phyloP scores from a whole-genome alignment of 2,888 invertebrate species.

The Rotaria socialis region DNA sequence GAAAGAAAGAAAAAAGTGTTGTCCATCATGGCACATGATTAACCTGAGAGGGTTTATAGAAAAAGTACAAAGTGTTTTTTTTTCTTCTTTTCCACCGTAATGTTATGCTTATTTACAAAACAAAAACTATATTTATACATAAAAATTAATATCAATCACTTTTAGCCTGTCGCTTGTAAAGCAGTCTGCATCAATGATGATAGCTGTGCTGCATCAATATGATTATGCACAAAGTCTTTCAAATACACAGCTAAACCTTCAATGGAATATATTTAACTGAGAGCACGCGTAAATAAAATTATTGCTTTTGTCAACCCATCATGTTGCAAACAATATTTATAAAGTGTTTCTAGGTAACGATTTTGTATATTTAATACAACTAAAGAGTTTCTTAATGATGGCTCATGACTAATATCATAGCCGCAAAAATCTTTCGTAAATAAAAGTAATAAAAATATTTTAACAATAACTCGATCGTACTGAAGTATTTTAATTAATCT shows the following conservation, averaged over 20 bases:
- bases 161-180: neutral
- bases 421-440: neutral
- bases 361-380: neutral
- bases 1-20: too few relatives aligned
- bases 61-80: too few relatives aligned
- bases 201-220: neutral
- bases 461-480: constrained; percentile 23
- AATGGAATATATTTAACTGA: neutral
- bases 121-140: neutral
- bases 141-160: neutral
- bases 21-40: too few relatives aligned
- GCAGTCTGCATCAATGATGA: neutral
- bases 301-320: neutral
- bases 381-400: neutral
- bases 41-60: too few relatives aligned
- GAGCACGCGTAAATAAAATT: neutral
- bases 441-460: neutral
- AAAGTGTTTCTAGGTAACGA: neutral
- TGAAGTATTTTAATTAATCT: constrained; percentile 1
- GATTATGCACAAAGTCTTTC: neutral
- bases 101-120: neutral
- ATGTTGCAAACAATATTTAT: constrained; percentile 14
- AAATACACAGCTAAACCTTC: neutral
- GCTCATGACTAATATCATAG: constrained; percentile 7
- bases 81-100: too few relatives aligned